Evolutionary conservation across 2,797 vertebrate species (phyloP).

Genomic region (Gorsachius magnificus): DNA sequence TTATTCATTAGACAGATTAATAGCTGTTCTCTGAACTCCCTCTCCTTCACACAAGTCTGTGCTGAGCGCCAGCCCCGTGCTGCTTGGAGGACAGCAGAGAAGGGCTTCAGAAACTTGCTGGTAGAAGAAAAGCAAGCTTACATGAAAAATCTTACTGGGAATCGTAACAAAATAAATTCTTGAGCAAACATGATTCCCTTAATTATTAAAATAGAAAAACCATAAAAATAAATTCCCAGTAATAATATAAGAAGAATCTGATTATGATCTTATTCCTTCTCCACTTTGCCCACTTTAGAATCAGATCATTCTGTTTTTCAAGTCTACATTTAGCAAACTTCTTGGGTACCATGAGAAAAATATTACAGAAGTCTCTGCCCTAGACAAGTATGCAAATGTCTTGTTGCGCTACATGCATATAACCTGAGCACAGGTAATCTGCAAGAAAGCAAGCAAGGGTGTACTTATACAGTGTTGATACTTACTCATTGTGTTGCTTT

Average conservation of each 20-base stretch:
- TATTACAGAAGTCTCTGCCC: neutral
- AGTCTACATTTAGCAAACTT: neutral
- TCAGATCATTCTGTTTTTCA: neutral
- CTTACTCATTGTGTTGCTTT: neutral
- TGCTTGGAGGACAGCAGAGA: neutral
- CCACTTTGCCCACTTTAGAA: neutral
- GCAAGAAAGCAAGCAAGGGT: neutral
- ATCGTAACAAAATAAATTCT: neutral
- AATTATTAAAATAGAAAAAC: neutral
- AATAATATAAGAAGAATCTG: neutral
- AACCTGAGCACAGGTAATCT: neutral
- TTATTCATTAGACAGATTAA: slow-evolving; percentile 68
- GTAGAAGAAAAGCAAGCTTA: neutral
- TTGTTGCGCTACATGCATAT: neutral
- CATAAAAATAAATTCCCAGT: neutral
- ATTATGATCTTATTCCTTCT: neutral
- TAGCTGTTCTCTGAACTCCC: slow-evolving; percentile 49
- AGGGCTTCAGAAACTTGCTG: neutral
- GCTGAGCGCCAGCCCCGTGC: neutral
- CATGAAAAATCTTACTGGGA: neutral
- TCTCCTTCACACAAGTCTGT: slow-evolving; percentile 6
- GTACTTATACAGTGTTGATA: accelerated
- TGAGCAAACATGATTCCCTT: neutral
- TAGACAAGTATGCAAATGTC: neutral
- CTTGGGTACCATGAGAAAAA: neutral